Base-by-base conservation (phyloP, 2,113 vertebrate species). In the Gambusia holbrooki region DNA sequence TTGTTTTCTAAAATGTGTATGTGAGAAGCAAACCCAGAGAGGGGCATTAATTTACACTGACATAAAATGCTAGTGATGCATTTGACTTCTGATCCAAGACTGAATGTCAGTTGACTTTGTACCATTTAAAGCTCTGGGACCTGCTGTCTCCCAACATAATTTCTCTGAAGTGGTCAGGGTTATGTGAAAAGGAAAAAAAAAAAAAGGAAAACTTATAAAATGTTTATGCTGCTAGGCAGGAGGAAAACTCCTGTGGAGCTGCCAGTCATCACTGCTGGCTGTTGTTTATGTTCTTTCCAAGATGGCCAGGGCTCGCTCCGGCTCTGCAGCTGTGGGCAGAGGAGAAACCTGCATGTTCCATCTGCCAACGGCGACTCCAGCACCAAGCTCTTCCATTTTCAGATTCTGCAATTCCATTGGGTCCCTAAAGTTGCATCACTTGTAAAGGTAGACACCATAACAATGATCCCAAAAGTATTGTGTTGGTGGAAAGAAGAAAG, bases 211-310 rank as follows among this genome's bases (percentile, higher is more conserved):
- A 58, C 22, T 58, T 58, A 58, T 25, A 58, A 58, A 58, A 58
- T 58, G 25, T 85, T 88, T 87, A 85, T 87, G 89, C 79, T 74
- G 62, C 81, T 66, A 84, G 82, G 79, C 77, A 84, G 77, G 68
- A 74, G 76, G 71, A 83, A 84, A 77, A 35, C 72, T 88, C 88
- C 88, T 85, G 19, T 22, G 74, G 79, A 81, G 62, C 76, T 81
- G 75, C 85, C 89, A 89, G 81, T 89, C 90, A 88, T 73, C 74
- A 78, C 82, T 84, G 51, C 51, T 58, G 17, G 51, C 48, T 62
- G 80, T 80, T 81, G 76, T 86, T 85, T 87, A 88, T 88, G 80
- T 68, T 54, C 73, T 35, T 75, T 87, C 87, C 85, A 88, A 84
- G 54, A 87, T 77, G 82, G 68, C 77, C 77, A 74, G 61, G 74